phyloP scores from a whole-genome alignment of 2,113 vertebrate genomes.

The Puma concolor region DNA sequence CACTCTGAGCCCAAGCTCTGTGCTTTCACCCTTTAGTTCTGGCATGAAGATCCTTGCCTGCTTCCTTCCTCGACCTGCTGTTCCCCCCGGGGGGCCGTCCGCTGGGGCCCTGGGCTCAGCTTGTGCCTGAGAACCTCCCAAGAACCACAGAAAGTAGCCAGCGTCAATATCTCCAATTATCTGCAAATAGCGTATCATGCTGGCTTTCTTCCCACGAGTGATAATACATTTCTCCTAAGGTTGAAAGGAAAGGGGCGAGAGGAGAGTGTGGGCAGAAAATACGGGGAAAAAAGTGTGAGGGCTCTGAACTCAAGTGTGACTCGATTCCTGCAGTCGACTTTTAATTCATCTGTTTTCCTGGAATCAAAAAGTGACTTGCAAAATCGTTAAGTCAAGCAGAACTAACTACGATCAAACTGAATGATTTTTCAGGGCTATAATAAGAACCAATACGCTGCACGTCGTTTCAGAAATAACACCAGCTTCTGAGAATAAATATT shows the following conservation, averaged over 20 bases:
- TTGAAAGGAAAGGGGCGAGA: background rate
- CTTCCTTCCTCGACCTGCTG: background rate
- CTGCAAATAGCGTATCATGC: fast-evolving
- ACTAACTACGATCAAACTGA: background rate
- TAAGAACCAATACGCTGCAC: background rate
- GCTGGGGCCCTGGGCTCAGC: fast-evolving
- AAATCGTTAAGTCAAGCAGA: background rate
- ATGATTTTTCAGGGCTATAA: background rate
- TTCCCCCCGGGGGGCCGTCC: background rate
- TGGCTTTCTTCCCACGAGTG: background rate
- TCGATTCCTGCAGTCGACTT: background rate
- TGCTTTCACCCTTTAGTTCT: background rate
- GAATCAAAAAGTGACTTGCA: background rate
- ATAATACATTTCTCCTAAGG: background rate
- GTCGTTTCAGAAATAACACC: background rate
- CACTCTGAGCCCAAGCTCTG: background rate
- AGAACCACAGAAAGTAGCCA: too few species aligned
- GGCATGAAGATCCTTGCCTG: fast-evolving
- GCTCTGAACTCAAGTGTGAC: fast-evolving
- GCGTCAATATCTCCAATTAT: background rate
- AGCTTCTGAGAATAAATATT: background rate
- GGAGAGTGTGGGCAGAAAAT: background rate
- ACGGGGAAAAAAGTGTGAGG: fast-evolving
- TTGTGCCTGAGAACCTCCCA: background rate
- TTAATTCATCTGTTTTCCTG: background rate